Percentiles rank a stretch among this genome's conserved stretches.
Conservation (phyloP, 2,113 vertebrate species). For the Ondatra zibethicus region DNA sequence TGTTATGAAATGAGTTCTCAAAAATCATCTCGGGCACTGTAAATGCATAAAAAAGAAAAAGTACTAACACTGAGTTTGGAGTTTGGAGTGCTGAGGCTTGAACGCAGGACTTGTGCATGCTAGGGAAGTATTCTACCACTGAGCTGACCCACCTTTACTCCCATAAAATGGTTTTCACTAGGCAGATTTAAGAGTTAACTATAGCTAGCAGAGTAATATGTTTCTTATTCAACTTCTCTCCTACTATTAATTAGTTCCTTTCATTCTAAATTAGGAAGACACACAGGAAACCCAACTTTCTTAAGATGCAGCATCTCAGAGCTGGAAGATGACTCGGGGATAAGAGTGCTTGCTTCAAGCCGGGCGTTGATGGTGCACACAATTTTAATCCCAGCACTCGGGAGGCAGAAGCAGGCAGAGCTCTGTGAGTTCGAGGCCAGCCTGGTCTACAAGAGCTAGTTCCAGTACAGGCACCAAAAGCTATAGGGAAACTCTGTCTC, state of each 20-base stretch:
- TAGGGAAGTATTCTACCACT: not conserved
- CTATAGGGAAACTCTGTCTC: too few species aligned
- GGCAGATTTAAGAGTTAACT: not conserved
- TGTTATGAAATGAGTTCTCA: slow-evolving; percentile 39
- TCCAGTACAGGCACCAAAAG: too few species aligned
- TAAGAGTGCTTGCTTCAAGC: not conserved
- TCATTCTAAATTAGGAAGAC: slow-evolving; percentile 12
- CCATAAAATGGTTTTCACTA: not conserved
- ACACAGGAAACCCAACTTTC: not conserved
- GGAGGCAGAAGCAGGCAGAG: too few species aligned
- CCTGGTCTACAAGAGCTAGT: too few species aligned
- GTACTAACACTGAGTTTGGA: not conserved
- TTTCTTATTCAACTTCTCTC: not conserved
- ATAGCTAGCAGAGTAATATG: not conserved
- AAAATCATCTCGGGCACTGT: not conserved
- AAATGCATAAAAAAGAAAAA: not conserved
- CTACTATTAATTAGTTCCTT: not conserved
- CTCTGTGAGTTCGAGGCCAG: too few species aligned
- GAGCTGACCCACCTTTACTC: not conserved
- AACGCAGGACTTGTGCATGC: not conserved
- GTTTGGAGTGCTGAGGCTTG: not conserved
- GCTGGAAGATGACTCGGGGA: not conserved
- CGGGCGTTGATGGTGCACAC: too few species aligned
- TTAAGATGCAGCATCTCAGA: not conserved
- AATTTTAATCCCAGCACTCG: too few species aligned